These are phyloP conservation scores for Sigmodon hispidus DNA, from an alignment of 2,113 vertebrate genomes.

Conservation along the genomic window DNA sequence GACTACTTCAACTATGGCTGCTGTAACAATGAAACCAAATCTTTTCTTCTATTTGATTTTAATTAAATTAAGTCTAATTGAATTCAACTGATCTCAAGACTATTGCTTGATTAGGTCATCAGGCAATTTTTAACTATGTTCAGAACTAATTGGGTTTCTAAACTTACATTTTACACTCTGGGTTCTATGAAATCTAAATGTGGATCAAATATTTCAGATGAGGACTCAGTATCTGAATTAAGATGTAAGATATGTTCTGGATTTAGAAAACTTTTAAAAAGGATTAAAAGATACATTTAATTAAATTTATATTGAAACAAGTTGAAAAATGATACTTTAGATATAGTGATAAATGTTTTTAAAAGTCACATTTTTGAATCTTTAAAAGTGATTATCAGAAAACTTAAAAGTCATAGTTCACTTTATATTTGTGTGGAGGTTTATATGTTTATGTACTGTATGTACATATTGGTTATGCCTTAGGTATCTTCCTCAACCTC, in stretches of 20 bases:
- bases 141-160: not conserved
- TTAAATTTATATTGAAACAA: not conserved
- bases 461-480: too few relatives aligned
- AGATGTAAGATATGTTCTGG: not conserved
- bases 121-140: not conserved
- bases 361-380: not conserved
- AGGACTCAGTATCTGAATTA: constrained; percentile 6
- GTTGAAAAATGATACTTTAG: not conserved
- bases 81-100: not conserved
- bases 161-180: not conserved
- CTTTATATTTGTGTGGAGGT: not conserved
- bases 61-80: not conserved
- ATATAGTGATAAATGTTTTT: not conserved
- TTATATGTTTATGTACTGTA: not conserved
- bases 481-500: not conserved
- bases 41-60: not conserved
- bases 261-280: not conserved
- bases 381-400: not conserved
- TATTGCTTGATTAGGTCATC: not conserved
- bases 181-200: constrained; percentile 21
- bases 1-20: not conserved
- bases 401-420: not conserved
- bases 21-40: not conserved
- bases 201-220: not conserved
- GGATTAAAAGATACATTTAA: not conserved